A percentile compares a stretch with the other conserved stretches of the same genome.
phyloP scores from a whole-genome alignment of 2,797 vertebrate genomes.

The Pristis pectinata region DNA sequence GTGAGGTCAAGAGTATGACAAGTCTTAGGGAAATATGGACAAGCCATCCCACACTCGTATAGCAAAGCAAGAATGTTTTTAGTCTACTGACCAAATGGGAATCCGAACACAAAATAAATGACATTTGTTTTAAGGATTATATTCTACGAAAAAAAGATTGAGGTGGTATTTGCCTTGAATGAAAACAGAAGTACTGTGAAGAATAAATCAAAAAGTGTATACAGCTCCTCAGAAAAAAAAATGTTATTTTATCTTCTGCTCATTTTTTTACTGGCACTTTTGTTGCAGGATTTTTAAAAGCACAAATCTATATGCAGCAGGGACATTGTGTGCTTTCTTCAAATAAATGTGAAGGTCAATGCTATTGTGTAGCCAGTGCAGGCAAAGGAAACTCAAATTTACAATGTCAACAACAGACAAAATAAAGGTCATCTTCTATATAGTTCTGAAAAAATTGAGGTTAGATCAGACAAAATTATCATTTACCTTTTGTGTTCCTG shows the following conservation, averaged over 20 bases:
- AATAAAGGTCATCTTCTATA: constrained; percentile 61
- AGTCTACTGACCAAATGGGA: background rate
- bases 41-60: background rate
- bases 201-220: constrained; percentile 45
- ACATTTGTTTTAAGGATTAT: constrained; percentile 28
- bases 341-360: constrained; percentile 47
- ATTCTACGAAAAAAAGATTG: constrained; percentile 24
- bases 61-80: background rate
- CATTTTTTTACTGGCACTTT: constrained; percentile 49
- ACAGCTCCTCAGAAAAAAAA: constrained; percentile 45
- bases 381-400: constrained; percentile 53
- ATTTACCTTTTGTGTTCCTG: constrained; percentile 59
- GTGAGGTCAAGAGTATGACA: too few relatives aligned
- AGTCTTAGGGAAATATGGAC: background rate
- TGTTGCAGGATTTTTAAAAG: constrained; percentile 48
- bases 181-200: constrained; percentile 5
- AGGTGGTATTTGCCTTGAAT: constrained; percentile 10
- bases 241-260: constrained; percentile 48
- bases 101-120: background rate
- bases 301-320: constrained; percentile 43
- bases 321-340: constrained; percentile 51
- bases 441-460: constrained; percentile 60
- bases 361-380: constrained; percentile 60
- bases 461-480: constrained; percentile 64
- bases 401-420: constrained; percentile 58